Percentiles rank a stretch among this genome's conserved stretches.
Conservation (phyloP, 2,113 vertebrate genomes). For the Ranitomeya imitator region DNA sequence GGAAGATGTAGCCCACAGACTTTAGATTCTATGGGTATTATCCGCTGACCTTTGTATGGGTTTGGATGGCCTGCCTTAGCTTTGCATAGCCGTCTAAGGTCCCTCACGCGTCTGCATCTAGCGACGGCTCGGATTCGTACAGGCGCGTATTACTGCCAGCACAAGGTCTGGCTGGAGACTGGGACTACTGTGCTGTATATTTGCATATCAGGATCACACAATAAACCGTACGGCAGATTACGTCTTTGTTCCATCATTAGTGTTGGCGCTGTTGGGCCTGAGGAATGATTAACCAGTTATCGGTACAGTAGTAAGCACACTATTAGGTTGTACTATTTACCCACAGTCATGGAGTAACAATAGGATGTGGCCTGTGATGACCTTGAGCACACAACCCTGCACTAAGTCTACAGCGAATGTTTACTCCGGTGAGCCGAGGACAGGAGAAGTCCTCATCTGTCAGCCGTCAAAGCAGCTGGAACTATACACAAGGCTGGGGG, state of each 20-base stretch:
- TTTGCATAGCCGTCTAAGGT: no score
- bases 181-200: not conserved
- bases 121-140: not conserved
- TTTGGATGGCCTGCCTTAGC: no score
- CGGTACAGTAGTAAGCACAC: not conserved
- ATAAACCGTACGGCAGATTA: not conserved
- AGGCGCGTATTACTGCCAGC: not conserved
- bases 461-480: not conserved
- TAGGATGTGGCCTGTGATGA: conserved; percentile 20
- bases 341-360: conserved; percentile 30
- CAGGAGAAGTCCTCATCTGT: not conserved
- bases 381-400: conserved; percentile 19
- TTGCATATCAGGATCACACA: conserved; percentile 8
- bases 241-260: not conserved
- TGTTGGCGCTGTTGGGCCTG: not conserved
- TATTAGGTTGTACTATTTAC: conserved; percentile 24
- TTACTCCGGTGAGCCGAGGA: not conserved
- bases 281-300: conserved; percentile 31
- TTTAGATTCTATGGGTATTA: no score
- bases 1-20: no score
- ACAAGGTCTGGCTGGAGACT: not conserved
- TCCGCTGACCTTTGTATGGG: no score
- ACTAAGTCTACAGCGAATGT: conserved; percentile 20
- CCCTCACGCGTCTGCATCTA: no score
- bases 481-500: not conserved